phyloP scores from a whole-genome alignment of 2,113 vertebrate genomes.

The Grantiella picta region DNA sequence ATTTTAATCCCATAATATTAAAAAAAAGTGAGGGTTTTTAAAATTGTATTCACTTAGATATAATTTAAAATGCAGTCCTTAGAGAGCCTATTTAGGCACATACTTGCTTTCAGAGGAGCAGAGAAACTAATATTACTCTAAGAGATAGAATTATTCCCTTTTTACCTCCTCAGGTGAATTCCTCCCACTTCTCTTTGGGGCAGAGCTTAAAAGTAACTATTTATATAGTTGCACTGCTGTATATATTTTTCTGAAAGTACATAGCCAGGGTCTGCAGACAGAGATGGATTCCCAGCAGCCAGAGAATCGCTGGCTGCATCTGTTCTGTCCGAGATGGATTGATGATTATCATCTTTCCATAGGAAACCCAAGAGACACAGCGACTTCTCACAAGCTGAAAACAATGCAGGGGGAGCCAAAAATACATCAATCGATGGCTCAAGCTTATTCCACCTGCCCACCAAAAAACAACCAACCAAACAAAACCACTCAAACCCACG shows the following conservation, averaged over 20 bases:
- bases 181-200: neutral
- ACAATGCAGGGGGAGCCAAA: neutral
- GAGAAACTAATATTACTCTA: neutral
- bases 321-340: neutral
- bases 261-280: neutral
- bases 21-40: neutral
- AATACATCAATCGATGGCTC: neutral
- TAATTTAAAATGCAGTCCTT: neutral
- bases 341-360: neutral
- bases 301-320: neutral
- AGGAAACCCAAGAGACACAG: neutral
- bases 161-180: neutral
- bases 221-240: neutral
- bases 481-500: rapidly evolving
- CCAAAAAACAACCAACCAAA: neutral
- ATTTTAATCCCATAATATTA: neutral
- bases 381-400: neutral
- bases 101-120: neutral
- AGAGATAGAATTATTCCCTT: neutral
- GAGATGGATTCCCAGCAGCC: neutral
- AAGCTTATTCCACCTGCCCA: neutral
- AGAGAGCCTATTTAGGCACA: neutral
- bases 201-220: neutral
- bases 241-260: neutral
- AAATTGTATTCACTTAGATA: neutral